phyloP scores from a whole-genome alignment of 1,140 invertebrate genomes.

The Drosophila tsacasi region DNA sequence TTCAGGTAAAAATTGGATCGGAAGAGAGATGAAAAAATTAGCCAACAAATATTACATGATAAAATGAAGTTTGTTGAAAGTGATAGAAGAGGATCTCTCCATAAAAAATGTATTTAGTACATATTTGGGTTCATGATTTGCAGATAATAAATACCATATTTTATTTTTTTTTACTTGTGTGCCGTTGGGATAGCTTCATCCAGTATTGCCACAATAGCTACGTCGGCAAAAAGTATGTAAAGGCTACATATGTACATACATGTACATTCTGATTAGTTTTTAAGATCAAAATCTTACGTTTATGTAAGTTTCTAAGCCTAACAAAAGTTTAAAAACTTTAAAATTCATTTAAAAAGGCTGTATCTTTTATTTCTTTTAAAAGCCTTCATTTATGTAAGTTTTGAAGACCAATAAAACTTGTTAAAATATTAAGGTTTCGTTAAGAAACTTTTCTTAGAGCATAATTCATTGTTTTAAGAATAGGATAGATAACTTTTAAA shows the following conservation, averaged over 20 bases:
- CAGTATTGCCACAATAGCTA: constrained; percentile 46
- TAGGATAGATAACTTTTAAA: not conserved
- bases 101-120: not conserved
- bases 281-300: not conserved
- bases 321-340: not conserved
- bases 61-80: constrained; percentile 37
- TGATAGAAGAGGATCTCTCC: not conserved
- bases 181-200: constrained; percentile 7
- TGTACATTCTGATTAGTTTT: not conserved
- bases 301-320: not conserved
- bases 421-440: not conserved
- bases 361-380: not conserved
- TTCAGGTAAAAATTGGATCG: constrained; percentile 57
- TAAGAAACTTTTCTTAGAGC: too few species aligned
- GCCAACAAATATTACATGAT: constrained; percentile 69
- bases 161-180: not conserved
- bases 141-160: not conserved
- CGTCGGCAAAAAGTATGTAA: constrained; percentile 61
- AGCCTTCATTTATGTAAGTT: not conserved
- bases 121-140: too few species aligned
- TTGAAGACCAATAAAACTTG: not conserved
- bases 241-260: constrained; percentile 3
- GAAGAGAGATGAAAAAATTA: constrained; percentile 11
- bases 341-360: too few species aligned
- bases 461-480: not conserved